These are phyloP conservation scores for Podarcis muralis DNA, from an alignment of 2,113 vertebrate species.

Conservation along the genomic window DNA sequence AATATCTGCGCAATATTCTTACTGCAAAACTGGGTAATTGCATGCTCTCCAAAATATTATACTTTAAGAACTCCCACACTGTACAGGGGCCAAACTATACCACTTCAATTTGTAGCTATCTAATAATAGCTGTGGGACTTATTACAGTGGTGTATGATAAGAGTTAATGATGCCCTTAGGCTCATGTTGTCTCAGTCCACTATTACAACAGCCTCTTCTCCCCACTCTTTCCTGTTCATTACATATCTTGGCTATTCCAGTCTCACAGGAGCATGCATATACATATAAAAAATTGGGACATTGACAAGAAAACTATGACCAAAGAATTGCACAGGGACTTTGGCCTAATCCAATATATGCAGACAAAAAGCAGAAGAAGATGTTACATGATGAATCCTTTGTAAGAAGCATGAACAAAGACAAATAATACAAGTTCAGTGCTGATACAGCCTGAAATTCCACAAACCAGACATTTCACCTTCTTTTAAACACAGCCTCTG, in stretches of 20 bases:
- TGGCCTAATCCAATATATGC: not conserved
- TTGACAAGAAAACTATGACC: not conserved
- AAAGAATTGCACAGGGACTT: not conserved
- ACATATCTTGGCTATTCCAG: not conserved
- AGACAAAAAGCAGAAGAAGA: not conserved
- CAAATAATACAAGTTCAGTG: not conserved
- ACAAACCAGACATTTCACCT: not conserved
- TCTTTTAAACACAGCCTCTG: not conserved
- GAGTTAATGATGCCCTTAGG: not conserved
- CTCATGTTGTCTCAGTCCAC: not conserved
- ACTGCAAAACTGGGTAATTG: not conserved
- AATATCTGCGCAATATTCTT: not conserved
- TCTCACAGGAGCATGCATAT: not conserved
- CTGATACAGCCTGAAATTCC: not conserved
- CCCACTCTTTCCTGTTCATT: not conserved
- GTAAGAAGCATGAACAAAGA: not conserved
- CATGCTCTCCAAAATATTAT: not conserved
- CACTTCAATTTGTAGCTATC: not conserved
- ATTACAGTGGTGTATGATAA: not conserved
- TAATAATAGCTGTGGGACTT: not conserved
- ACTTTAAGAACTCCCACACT: not conserved
- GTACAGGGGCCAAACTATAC: not conserved
- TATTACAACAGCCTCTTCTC: not conserved
- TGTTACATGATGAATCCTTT: not conserved
- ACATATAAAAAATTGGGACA: not conserved